These are phyloP conservation scores for Drosophila quadrilineata DNA, from an alignment of 1,140 invertebrate species.

Conservation along the genomic window DNA sequence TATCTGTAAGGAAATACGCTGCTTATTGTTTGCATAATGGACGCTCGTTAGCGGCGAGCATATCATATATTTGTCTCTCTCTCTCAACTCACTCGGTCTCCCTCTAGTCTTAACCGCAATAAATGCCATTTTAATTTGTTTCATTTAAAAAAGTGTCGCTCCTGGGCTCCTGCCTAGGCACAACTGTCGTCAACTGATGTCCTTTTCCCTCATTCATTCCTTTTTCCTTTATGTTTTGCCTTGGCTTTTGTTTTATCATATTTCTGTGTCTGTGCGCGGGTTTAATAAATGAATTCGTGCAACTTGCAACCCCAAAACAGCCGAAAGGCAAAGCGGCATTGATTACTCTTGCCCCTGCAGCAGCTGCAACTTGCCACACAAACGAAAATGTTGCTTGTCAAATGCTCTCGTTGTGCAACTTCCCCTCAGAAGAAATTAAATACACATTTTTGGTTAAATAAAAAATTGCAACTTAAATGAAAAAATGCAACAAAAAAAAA, in stretches of 20 bases:
- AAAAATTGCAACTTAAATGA: conserved; percentile 25
- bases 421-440: too few relatives aligned
- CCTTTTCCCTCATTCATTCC: background rate
- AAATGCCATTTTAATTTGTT: conserved; percentile 79
- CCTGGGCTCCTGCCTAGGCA: background rate
- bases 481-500: conserved; percentile 12
- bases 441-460: conserved; percentile 41
- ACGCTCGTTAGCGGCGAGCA: conserved; percentile 75
- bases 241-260: conserved; percentile 6
- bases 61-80: too few relatives aligned
- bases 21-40: conserved; percentile 79
- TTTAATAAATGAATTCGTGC: conserved; percentile 21
- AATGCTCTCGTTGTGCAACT: too few relatives aligned
- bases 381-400: too few relatives aligned
- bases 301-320: too few relatives aligned
- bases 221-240: background rate
- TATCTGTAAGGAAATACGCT: conserved; percentile 70
- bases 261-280: conserved; percentile 8
- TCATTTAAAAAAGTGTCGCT: conserved; percentile 19
- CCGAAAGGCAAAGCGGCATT: too few relatives aligned
- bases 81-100: background rate
- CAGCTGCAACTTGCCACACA: too few relatives aligned
- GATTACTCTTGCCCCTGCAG: too few relatives aligned
- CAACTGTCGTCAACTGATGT: conserved; percentile 6
- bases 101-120: conserved; percentile 57